Evolutionary conservation across 2,797 vertebrate species (phyloP).

Genomic region (Enteromius thamalakanensis): DNA sequence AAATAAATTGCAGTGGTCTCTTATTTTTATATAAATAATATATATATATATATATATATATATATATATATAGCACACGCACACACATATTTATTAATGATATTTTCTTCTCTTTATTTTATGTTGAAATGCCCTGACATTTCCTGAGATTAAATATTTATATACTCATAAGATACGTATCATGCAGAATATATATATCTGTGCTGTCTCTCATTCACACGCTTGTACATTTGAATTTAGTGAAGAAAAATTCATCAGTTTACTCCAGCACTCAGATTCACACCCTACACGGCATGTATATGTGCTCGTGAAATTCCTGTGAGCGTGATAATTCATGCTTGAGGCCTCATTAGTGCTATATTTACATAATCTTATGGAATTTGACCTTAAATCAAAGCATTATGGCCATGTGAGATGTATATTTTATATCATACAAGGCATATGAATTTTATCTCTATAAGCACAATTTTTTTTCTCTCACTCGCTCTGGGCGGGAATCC

Average conservation of each 20-base stretch:
- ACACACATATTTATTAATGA: no score
- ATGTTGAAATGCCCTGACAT: background rate
- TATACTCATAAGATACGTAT: background rate
- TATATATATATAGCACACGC: no score
- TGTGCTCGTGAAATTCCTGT: background rate
- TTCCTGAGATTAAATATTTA: background rate
- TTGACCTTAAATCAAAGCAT: constrained; percentile 28
- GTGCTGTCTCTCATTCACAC: background rate
- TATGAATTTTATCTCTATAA: background rate
- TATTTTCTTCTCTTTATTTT: background rate
- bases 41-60: no score
- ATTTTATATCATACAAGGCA: constrained; percentile 1
- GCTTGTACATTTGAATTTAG: constrained; percentile 9
- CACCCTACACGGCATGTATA: background rate
- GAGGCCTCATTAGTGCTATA: constrained; percentile 6
- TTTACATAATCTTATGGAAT: constrained; percentile 22
- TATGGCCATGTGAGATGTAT: background rate
- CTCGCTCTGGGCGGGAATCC: constrained; percentile 1
- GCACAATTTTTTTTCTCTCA: background rate
- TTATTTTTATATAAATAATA: no score
- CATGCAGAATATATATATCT: background rate
- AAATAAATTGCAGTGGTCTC: no score
- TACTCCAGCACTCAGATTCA: constrained; percentile 19
- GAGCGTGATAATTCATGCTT: constrained; percentile 24
- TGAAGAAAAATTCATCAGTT: constrained; percentile 5